phyloP scores from a whole-genome alignment of 1,140 invertebrate species.

The Tigriopus japonicus region DNA sequence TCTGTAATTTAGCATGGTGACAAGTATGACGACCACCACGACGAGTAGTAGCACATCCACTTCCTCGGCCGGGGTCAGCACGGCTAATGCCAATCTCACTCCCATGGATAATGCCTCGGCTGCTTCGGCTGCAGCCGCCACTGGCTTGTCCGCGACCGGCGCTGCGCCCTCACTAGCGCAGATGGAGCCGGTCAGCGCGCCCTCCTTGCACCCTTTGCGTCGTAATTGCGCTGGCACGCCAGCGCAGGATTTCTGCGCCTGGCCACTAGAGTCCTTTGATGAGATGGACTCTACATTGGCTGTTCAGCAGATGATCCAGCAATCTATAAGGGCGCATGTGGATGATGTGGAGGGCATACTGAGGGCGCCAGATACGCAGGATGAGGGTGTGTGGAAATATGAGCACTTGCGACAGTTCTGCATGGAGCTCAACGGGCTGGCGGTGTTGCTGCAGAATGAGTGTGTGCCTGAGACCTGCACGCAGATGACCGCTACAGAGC shows the following conservation, averaged over 20 bases:
- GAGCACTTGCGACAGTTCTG: slow-evolving; percentile 98
- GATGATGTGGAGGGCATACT: slow-evolving; percentile 84
- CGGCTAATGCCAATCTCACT: no score
- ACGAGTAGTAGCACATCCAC: no score
- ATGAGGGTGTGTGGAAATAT: slow-evolving; percentile 99
- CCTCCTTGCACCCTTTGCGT: neutral
- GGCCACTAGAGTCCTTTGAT: slow-evolving; percentile 95
- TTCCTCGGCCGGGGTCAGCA: no score
- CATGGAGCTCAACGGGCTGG: slow-evolving; percentile 94
- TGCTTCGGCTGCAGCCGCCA: no score
- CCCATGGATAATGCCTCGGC: no score
- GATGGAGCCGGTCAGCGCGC: no score
- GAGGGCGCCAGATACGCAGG: slow-evolving; percentile 85
- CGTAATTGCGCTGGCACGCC: slow-evolving; percentile 6
- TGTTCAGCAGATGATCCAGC: slow-evolving; percentile 98
- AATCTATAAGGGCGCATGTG: slow-evolving; percentile 75
- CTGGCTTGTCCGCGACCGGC: no score
- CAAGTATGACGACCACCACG: no score
- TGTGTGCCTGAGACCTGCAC: slow-evolving; percentile 91
- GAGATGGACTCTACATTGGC: slow-evolving; percentile 98
- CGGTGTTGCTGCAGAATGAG: slow-evolving; percentile 77
- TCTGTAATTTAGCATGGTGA: no score
- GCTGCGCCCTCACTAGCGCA: no score
- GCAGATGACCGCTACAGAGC: slow-evolving; percentile 99
- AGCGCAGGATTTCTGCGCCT: slow-evolving; percentile 58